These are phyloP conservation scores for Drosophila paracracens DNA, from an alignment of 2,888 invertebrate species.

Conservation along the genomic window DNA sequence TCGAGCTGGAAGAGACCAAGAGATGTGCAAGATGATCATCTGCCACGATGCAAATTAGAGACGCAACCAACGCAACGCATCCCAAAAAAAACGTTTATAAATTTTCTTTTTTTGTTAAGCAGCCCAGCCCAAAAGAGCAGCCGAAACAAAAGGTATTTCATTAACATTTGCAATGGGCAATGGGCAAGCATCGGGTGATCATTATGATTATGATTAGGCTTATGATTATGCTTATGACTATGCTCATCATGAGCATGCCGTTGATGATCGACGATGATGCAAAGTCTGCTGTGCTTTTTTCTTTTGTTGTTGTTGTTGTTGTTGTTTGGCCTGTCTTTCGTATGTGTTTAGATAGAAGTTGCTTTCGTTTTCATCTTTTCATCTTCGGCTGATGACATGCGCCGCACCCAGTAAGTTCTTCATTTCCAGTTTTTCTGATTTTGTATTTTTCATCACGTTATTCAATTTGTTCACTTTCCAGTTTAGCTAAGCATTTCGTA, in stretches of 20 bases:
- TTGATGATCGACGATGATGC: constrained; percentile 48
- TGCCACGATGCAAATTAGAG: constrained; percentile 53
- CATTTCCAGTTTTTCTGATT: constrained; percentile 37
- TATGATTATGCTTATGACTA: constrained; percentile 13
- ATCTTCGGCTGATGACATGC: constrained; percentile 18
- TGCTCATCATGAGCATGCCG: constrained; percentile 15
- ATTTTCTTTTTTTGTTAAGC: constrained; percentile 2
- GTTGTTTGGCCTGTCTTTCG: background rate
- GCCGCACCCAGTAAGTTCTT: constrained; percentile 41
- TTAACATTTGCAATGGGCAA: constrained; percentile 68
- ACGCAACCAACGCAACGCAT: constrained; percentile 42
- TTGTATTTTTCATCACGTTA: constrained; percentile 17
- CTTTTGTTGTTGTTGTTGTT: background rate
- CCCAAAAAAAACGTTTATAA: constrained; percentile 9
- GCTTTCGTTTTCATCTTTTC: constrained; percentile 36
- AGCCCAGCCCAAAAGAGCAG: constrained; percentile 10
- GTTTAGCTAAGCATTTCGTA: constrained; percentile 28
- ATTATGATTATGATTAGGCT: constrained; percentile 11
- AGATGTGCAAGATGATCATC: constrained; percentile 13
- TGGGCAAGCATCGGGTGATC: constrained; percentile 9
- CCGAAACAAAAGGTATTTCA: constrained; percentile 72
- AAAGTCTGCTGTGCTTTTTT: constrained; percentile 26
- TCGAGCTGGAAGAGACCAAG: background rate
- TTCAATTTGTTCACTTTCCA: constrained; percentile 37
- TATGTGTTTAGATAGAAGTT: constrained; percentile 30